A percentile compares a stretch with the other conserved stretches of the same genome.
phyloP scores from a whole-genome alignment of 2,888 invertebrate genomes.

The Eupeodes latifasciatus region DNA sequence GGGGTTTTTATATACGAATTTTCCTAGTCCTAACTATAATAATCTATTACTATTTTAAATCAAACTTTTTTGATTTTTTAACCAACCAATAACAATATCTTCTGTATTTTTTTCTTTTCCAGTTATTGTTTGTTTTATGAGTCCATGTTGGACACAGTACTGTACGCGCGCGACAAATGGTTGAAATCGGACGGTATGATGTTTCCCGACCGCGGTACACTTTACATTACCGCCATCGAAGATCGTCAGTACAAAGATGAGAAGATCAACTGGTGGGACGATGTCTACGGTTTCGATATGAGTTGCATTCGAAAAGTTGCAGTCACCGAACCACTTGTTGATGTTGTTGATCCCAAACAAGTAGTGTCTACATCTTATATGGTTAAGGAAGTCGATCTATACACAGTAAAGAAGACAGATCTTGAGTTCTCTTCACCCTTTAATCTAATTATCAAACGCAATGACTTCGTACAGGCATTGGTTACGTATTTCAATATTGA shows the following conservation, averaged over 20 bases:
- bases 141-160: constrained; percentile 99
- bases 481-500: constrained; percentile 99
- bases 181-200: constrained; percentile 95
- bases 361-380: constrained; percentile 98
- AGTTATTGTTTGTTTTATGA: constrained; percentile 96
- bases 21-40: too few species aligned
- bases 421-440: constrained; percentile 96
- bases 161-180: constrained; percentile 99
- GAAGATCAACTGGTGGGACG: constrained; percentile 99
- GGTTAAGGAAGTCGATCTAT: constrained; percentile 98
- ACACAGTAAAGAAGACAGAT: constrained; percentile 98
- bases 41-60: too few species aligned
- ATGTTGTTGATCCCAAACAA: constrained; percentile 99
- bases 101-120: neutral
- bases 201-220: constrained; percentile 96
- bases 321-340: constrained; percentile 98
- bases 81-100: too few species aligned
- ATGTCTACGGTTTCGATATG: constrained; percentile 99
- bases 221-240: constrained; percentile 96
- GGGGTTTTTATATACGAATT: too few species aligned
- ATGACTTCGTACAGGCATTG: constrained; percentile 98
- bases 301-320: constrained; percentile 98
- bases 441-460: constrained; percentile 92
- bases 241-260: constrained; percentile 99
- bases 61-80: too few species aligned